These are phyloP conservation scores for Cistogaster globosa DNA, from an alignment of 2,888 invertebrate genomes.

Conservation along the genomic window DNA sequence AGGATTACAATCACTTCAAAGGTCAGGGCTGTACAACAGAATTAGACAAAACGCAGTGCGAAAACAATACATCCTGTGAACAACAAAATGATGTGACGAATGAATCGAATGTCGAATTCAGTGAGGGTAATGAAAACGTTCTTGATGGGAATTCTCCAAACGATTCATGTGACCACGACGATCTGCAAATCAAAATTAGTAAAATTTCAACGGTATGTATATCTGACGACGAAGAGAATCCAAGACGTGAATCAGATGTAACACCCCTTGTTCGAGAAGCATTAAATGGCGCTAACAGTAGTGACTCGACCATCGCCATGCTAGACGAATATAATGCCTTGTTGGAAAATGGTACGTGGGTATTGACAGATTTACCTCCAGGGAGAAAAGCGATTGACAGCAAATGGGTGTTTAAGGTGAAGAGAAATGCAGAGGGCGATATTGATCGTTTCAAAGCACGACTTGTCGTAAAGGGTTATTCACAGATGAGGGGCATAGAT, in stretches of 20 bases:
- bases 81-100: too few species aligned
- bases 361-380: constrained; percentile 52
- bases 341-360: constrained; percentile 20
- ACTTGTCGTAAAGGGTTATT: constrained; percentile 57
- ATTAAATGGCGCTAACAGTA: constrained; percentile 12
- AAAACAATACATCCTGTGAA: constrained; percentile 3
- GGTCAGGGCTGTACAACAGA: constrained; percentile 13
- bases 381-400: constrained; percentile 70
- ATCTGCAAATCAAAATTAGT: too few species aligned
- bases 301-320: constrained; percentile 35
- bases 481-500: constrained; percentile 49
- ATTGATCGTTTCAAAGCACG: constrained; percentile 48
- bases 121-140: constrained; percentile 28
- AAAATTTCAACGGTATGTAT: too few species aligned
- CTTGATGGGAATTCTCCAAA: too few species aligned
- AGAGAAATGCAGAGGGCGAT: constrained; percentile 51
- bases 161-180: too few species aligned
- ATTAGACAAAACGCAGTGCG: constrained; percentile 7
- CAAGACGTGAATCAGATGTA: too few species aligned
- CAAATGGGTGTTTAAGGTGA: constrained; percentile 71
- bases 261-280: neutral
- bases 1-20: too few species aligned
- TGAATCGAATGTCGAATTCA: constrained; percentile 46
- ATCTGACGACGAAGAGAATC: too few species aligned
- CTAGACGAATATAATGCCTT: constrained; percentile 41